A percentile compares a stretch with the other conserved stretches of the same genome.
Conservation (phyloP, 1,140 invertebrate genomes). For the Zaprionus kolodkinae region DNA sequence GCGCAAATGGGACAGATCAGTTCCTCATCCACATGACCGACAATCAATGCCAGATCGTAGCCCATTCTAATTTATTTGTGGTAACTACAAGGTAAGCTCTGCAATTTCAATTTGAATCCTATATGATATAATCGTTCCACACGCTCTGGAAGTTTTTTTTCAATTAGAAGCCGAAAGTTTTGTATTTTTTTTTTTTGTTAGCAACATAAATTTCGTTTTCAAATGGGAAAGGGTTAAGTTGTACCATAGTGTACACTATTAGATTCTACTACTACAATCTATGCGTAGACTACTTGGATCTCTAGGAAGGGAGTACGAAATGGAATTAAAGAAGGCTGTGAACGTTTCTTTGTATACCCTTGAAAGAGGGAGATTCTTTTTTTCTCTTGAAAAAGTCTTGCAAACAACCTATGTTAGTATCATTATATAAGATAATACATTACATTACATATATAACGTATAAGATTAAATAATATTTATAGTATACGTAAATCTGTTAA, state of each 20-base stretch:
- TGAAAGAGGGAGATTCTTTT: too few species aligned
- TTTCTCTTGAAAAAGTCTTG: too few species aligned
- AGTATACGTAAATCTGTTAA: too few species aligned
- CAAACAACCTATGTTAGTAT: too few species aligned
- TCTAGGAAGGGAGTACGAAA: too few species aligned
- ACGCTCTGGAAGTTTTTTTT: conserved; percentile 23
- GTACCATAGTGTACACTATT: too few species aligned
- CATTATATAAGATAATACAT: too few species aligned
- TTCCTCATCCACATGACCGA: conserved; percentile 63
- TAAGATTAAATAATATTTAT: too few species aligned
- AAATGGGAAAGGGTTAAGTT: conserved; percentile 33
- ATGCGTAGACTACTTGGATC: background rate
- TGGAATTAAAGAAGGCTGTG: too few species aligned
- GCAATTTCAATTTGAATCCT: conserved; percentile 1
- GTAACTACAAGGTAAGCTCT: background rate
- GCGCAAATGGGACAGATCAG: conserved; percentile 63
- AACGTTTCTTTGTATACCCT: too few species aligned
- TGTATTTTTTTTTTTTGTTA: conserved; percentile 15
- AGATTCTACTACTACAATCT: background rate
- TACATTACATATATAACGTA: too few species aligned
- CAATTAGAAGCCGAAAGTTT: conserved; percentile 39
- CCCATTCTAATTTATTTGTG: conserved; percentile 41
- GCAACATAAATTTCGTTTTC: conserved; percentile 53
- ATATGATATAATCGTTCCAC: background rate
- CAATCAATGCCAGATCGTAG: conserved; percentile 54